Evolutionary conservation across 1,140 invertebrate genomes (phyloP).

Genomic region (Linepithema humile): DNA sequence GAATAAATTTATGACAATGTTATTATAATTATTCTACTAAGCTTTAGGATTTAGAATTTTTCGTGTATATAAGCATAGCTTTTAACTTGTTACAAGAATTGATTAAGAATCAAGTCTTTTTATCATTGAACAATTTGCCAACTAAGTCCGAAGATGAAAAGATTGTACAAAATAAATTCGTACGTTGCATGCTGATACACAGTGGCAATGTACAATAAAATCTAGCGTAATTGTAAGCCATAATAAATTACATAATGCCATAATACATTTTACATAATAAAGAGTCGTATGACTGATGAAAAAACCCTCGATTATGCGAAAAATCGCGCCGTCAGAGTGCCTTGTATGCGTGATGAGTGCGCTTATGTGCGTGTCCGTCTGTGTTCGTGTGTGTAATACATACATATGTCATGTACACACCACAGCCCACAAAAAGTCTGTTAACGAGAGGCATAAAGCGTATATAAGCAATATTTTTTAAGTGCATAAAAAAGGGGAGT

Average conservation of each 20-base stretch:
- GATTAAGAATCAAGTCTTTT: neutral
- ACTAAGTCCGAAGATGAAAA: constrained; percentile 21
- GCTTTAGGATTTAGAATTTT: too few species aligned
- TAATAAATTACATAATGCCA: constrained; percentile 84
- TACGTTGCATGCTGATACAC: constrained; percentile 68
- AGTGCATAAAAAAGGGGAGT: constrained; percentile 64
- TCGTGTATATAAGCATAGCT: neutral
- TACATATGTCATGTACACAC: constrained; percentile 20
- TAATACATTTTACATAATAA: constrained; percentile 80
- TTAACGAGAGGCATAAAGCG: constrained; percentile 68
- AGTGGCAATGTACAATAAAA: constrained; percentile 79
- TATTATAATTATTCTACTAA: too few species aligned
- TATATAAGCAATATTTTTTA: constrained; percentile 79
- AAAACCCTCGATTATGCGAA: constrained; percentile 49
- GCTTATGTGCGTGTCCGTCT: constrained; percentile 36
- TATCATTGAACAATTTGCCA: neutral
- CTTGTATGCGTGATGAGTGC: constrained; percentile 43
- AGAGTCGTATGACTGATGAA: constrained; percentile 76
- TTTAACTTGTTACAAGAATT: neutral
- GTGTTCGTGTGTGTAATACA: constrained; percentile 34
- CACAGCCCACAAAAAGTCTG: constrained; percentile 78
- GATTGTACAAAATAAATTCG: neutral
- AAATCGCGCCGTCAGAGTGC: constrained; percentile 6
- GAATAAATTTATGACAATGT: constrained; percentile 21
- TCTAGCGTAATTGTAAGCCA: constrained; percentile 80